These are phyloP conservation scores for Sipha maydis DNA, from an alignment of 2,888 invertebrate genomes.

Conservation along the genomic window DNA sequence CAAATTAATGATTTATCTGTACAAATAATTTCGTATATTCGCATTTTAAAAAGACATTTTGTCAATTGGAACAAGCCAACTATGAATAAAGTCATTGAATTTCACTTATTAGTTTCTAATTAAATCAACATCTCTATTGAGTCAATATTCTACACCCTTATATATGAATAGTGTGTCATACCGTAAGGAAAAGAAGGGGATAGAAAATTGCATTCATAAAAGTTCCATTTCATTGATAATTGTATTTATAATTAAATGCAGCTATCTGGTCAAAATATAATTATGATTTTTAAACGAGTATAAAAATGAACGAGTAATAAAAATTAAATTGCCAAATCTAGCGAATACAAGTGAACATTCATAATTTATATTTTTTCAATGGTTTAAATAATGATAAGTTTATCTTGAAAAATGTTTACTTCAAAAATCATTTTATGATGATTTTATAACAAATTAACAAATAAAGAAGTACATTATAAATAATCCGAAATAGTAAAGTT, in stretches of 20 bases:
- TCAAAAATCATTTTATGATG: too few species aligned
- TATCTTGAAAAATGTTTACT: too few species aligned
- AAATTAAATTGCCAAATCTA: background rate
- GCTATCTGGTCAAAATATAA: background rate
- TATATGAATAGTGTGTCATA: background rate
- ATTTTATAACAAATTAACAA: too few species aligned
- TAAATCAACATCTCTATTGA: slow-evolving; percentile 33
- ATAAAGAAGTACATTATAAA: too few species aligned
- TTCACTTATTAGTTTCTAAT: slow-evolving; percentile 46
- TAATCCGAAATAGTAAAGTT: too few species aligned
- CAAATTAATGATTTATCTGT: too few species aligned
- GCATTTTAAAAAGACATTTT: background rate
- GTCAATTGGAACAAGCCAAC: background rate
- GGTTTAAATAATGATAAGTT: too few species aligned
- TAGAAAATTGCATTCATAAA: slow-evolving; percentile 9
- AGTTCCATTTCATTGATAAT: slow-evolving; percentile 41
- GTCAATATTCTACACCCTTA: slow-evolving; percentile 20
- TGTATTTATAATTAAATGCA: slow-evolving; percentile 31
- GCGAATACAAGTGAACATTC: background rate
- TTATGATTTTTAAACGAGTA: slow-evolving; percentile 6
- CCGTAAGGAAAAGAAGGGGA: background rate
- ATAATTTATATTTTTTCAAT: background rate
- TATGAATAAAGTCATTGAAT: slow-evolving; percentile 10
- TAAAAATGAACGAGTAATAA: too few species aligned
- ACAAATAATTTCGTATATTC: too few species aligned